Conservation (phyloP, 2,888 invertebrate species). For the Exephanes ischioxanthus region DNA sequence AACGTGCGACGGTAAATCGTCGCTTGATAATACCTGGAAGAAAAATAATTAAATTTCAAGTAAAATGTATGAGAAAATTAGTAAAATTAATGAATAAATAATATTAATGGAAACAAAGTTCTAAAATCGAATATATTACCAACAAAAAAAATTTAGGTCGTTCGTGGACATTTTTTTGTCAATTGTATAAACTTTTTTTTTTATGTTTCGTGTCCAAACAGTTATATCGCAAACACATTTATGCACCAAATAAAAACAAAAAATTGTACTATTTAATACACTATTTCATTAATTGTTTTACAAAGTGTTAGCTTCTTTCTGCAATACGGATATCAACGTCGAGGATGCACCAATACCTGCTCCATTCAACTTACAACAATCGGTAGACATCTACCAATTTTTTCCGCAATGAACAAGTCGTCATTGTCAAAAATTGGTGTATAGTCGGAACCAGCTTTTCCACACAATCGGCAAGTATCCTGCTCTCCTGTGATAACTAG, state of each 20-base stretch:
- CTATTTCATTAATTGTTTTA: not conserved
- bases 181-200: too few species aligned
- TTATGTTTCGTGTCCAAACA: too few species aligned
- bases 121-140: too few species aligned
- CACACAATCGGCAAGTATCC: slow-evolving; percentile 68
- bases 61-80: not conserved
- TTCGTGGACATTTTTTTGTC: too few species aligned
- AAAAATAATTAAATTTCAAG: slow-evolving; percentile 1
- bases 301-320: not conserved
- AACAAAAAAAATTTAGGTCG: too few species aligned
- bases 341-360: not conserved
- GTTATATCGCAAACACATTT: too few species aligned
- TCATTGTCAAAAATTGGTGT: slow-evolving; percentile 64
- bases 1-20: slow-evolving; percentile 71
- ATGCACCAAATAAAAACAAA: too few species aligned
- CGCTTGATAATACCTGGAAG: slow-evolving; percentile 69
- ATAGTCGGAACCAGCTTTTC: slow-evolving; percentile 57
- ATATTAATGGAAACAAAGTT: not conserved
- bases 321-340: not conserved
- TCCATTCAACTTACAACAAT: slow-evolving; percentile 58
- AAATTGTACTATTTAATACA: too few species aligned
- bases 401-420: slow-evolving; percentile 62
- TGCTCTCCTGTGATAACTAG: not conserved
- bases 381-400: slow-evolving; percentile 69
- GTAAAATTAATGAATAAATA: not conserved